phyloP scores from a whole-genome alignment of 2,888 invertebrate species.

The Exephanes ischioxanthus region DNA sequence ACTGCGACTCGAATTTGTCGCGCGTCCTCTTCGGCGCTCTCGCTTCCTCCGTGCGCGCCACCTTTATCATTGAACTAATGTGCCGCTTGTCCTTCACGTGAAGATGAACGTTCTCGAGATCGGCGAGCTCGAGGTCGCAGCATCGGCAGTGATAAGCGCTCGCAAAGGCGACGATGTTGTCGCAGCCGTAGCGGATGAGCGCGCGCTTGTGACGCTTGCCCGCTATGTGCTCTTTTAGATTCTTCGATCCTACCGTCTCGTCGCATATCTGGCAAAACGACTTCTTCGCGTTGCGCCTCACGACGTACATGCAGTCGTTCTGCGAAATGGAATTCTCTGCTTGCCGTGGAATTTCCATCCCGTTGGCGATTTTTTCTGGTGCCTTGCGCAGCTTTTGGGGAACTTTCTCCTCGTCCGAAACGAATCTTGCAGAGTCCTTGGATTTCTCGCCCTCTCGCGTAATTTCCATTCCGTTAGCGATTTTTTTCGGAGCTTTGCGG shows the following conservation, averaged over 20 bases:
- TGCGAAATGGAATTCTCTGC: background rate
- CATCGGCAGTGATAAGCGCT: constrained; percentile 28
- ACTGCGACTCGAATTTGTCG: background rate
- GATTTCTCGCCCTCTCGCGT: background rate
- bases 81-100: constrained; percentile 19
- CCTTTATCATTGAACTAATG: constrained; percentile 4
- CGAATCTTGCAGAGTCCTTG: background rate
- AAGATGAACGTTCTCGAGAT: constrained; percentile 30
- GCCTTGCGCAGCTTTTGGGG: background rate
- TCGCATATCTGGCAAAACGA: constrained; percentile 58
- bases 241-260: constrained; percentile 20
- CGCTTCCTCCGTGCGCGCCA: background rate
- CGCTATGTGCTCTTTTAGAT: constrained; percentile 14
- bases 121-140: constrained; percentile 5
- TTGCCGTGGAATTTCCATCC: background rate
- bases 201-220: background rate
- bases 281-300: constrained; percentile 46
- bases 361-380: background rate
- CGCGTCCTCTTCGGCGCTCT: background rate
- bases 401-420: background rate
- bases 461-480: background rate
- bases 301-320: constrained; percentile 27
- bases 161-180: background rate
- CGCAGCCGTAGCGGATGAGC: constrained; percentile 41
- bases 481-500: background rate